These are phyloP conservation scores for Lochmaea crataegi DNA, from an alignment of 2,888 invertebrate genomes.

Conservation along the genomic window DNA sequence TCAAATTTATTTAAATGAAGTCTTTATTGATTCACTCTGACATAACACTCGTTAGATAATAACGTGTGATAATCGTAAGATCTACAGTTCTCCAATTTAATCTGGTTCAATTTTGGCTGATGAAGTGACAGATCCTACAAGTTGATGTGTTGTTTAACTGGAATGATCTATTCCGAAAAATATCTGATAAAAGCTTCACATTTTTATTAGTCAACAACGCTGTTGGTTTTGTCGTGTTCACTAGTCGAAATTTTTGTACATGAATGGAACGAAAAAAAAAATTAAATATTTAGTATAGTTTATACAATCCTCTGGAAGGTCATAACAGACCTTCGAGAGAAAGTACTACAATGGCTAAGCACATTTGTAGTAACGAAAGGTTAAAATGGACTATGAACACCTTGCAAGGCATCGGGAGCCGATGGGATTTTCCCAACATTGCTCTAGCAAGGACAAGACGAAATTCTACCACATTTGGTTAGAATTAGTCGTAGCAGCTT, in stretches of 20 bases:
- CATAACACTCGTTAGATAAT: conserved; percentile 23
- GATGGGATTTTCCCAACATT: too few relatives aligned
- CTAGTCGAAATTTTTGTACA: not conserved
- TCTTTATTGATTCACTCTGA: conserved; percentile 25
- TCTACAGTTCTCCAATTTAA: conserved; percentile 21
- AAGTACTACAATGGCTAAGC: too few relatives aligned
- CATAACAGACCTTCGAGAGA: too few relatives aligned
- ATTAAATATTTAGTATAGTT: too few relatives aligned
- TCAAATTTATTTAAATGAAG: conserved; percentile 2
- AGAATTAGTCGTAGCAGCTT: too few relatives aligned
- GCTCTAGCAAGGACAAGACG: too few relatives aligned
- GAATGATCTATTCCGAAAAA: not conserved
- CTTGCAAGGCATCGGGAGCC: too few relatives aligned
- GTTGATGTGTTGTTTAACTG: not conserved
- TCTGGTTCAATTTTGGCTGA: conserved; percentile 13
- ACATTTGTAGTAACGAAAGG: too few relatives aligned
- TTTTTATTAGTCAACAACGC: not conserved
- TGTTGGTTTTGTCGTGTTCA: not conserved
- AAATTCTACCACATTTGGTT: too few relatives aligned
- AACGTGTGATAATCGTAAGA: conserved; percentile 28
- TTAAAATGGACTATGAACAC: too few relatives aligned
- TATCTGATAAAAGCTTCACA: not conserved
- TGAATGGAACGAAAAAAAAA: too few relatives aligned
- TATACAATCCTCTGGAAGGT: too few relatives aligned
- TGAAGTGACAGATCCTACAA: conserved; percentile 21